A percentile compares a stretch with the other conserved stretches of the same genome.
Conservation (phyloP, 2,797 vertebrate genomes). For the Caiman crocodilus region DNA sequence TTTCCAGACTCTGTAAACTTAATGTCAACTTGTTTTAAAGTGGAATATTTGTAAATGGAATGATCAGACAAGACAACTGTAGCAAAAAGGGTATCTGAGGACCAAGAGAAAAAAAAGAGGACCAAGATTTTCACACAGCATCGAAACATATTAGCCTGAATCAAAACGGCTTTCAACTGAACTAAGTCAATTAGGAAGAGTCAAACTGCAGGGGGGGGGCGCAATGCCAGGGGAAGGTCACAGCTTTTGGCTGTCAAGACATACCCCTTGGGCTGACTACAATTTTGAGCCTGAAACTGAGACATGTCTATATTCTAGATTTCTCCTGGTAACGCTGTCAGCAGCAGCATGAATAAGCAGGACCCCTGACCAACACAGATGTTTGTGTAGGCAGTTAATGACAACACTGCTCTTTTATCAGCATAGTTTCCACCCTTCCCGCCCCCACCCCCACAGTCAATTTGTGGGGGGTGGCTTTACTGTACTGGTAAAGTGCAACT, state of each 20-base stretch:
- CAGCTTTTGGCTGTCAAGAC: not conserved
- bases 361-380: no score
- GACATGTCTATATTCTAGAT: no score
- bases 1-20: not conserved
- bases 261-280: not conserved
- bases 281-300: not conserved
- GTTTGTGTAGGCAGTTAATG: no score
- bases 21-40: not conserved
- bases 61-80: not conserved
- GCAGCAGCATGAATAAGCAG: no score
- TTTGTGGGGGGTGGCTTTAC: no score
- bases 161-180: not conserved
- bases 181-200: not conserved
- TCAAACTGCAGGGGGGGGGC: not conserved
- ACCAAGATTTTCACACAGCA: not conserved
- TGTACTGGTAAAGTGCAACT: no score
- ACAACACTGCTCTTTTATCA: no score
- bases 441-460: no score
- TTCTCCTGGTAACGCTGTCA: no score
- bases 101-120: no score
- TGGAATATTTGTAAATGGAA: not conserved
- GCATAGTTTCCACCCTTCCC: no score
- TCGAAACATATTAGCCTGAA: not conserved
- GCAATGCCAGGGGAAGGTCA: no score
- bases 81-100: not conserved